phyloP scores from a whole-genome alignment of 2,113 vertebrate genomes.

The Carettochelys insculpta region DNA sequence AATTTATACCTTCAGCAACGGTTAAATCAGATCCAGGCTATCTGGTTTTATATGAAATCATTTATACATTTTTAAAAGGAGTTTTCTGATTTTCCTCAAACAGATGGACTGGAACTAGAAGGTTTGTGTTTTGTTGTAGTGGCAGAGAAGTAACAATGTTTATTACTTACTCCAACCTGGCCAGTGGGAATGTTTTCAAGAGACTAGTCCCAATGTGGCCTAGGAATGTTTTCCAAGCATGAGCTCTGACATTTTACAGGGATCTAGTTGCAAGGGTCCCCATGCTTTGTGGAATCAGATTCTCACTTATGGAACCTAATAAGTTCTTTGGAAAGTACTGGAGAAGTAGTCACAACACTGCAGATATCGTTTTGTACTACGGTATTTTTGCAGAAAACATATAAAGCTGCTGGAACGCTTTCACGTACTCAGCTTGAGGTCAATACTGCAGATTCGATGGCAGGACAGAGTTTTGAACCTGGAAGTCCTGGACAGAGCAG shows the following conservation, averaged over 20 bases:
- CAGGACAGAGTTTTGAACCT: too few species aligned
- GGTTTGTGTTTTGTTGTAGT: too few species aligned
- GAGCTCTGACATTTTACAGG: background rate
- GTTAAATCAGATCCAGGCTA: conserved; percentile 23
- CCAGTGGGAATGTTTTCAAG: conserved; percentile 37
- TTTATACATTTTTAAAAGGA: conserved; percentile 27
- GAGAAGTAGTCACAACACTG: background rate
- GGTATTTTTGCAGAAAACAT: fast-evolving
- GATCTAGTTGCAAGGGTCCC: background rate
- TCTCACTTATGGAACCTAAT: fast-evolving
- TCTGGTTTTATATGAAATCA: conserved; percentile 28
- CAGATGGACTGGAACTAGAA: conserved; percentile 58
- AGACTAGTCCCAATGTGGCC: background rate
- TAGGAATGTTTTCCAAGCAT: background rate
- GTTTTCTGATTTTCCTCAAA: conserved; percentile 52
- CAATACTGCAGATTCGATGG: too few species aligned
- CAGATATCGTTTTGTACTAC: fast-evolving
- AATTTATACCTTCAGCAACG: conserved; percentile 37
- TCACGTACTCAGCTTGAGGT: too few species aligned
- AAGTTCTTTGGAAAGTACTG: background rate
- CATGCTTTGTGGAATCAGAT: fast-evolving
- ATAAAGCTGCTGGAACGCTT: too few species aligned
- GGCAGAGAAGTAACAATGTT: conserved; percentile 53
- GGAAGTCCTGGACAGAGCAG: too few species aligned
- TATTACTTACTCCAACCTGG: conserved; percentile 6